A percentile compares a stretch with the other conserved stretches of the same genome.
These are phyloP conservation scores for Apostichopus leukothele DNA, from an alignment of 53 echinoderm and acorn worm species.

Conservation along the genomic window DNA sequence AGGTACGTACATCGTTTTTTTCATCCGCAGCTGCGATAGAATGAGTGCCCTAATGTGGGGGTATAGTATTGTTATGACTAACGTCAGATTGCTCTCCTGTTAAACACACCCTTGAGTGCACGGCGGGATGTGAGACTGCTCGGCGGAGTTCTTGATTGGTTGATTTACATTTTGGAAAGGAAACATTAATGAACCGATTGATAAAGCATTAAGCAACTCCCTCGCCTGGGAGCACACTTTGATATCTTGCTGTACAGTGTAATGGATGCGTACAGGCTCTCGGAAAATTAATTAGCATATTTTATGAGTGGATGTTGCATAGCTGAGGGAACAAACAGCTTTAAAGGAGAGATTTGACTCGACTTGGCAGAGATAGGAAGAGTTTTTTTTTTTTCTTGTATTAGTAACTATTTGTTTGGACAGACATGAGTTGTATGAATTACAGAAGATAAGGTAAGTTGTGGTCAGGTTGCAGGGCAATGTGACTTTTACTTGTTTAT, in stretches of 20 bases:
- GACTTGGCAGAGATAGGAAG: background rate
- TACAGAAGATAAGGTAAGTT: slow-evolving; percentile 9
- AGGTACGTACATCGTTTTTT: background rate
- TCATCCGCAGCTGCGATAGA: background rate
- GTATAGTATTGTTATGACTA: background rate
- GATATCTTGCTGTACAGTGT: slow-evolving; percentile 1
- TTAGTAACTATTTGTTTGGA: slow-evolving; percentile 8
- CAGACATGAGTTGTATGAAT: slow-evolving; percentile 28
- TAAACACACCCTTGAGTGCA: slow-evolving; percentile 18
- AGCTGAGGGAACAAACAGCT: background rate
- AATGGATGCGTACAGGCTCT: slow-evolving; percentile 11
- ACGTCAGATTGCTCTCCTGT: background rate
- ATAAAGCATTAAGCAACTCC: slow-evolving; percentile 18
- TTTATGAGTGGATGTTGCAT: slow-evolving; percentile 31
- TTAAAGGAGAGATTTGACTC: too few species aligned
- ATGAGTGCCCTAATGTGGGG: background rate
- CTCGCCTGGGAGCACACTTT: background rate
- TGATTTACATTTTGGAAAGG: slow-evolving; percentile 9
- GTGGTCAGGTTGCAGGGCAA: background rate
- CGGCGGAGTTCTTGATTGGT: background rate
- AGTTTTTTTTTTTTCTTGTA: background rate
- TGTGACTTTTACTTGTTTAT: background rate
- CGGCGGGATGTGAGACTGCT: background rate
- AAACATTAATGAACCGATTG: slow-evolving; percentile 18
- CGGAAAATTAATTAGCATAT: slow-evolving; percentile 40